These are phyloP conservation scores for Charina bottae DNA, from an alignment of 2,113 vertebrate species.

Conservation along the genomic window DNA sequence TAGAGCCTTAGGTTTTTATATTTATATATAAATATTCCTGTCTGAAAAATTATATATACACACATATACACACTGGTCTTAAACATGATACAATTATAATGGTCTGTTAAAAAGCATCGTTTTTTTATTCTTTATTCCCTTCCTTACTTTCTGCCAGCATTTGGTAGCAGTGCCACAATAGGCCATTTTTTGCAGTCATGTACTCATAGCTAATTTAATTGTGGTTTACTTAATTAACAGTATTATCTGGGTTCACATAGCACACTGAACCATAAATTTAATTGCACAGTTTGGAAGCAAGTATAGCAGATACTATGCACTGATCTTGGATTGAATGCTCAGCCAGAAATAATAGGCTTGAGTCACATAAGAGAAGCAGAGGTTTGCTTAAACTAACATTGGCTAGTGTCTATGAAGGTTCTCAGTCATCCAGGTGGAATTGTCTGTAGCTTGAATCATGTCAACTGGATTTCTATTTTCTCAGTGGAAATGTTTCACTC, in stretches of 20 bases:
- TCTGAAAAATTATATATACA: not conserved
- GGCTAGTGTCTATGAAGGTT: too few species aligned
- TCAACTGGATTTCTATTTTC: too few species aligned
- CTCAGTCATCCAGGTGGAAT: too few species aligned
- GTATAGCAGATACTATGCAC: not conserved
- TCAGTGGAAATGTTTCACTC: too few species aligned
- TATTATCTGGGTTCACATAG: not conserved
- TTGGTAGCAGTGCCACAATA: not conserved
- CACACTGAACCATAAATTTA: not conserved
- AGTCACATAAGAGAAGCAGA: not conserved
- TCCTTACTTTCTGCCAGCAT: not conserved
- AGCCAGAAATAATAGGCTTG: not conserved
- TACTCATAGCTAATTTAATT: not conserved
- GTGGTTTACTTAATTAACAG: not conserved
- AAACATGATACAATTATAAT: not conserved
- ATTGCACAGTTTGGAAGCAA: not conserved
- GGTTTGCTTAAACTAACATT: not conserved
- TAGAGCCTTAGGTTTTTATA: conserved; percentile 4
- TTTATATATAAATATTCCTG: not conserved
- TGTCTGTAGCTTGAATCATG: too few species aligned
- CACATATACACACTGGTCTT: not conserved
- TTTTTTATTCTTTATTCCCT: not conserved
- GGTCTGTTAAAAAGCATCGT: not conserved
- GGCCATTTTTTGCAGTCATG: not conserved
- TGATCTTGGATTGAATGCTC: not conserved